These are phyloP conservation scores for Scaptomyza reducta DNA, from an alignment of 2,888 invertebrate species.

Conservation along the genomic window DNA sequence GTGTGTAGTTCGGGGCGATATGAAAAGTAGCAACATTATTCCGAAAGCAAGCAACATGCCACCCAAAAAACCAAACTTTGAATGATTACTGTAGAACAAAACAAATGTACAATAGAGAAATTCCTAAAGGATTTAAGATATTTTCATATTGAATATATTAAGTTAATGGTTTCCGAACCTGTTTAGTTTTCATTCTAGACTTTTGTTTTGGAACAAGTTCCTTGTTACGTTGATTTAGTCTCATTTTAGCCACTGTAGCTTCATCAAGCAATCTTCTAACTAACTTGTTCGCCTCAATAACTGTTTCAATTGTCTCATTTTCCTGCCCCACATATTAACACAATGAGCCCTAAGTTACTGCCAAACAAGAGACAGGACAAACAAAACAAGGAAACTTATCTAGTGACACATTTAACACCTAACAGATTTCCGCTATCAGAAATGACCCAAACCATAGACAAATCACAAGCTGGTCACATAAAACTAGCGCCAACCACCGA, in stretches of 20 bases:
- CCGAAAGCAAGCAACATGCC: slow-evolving; percentile 7
- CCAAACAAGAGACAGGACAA: not conserved
- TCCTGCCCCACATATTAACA: slow-evolving; percentile 40
- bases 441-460: slow-evolving; percentile 41
- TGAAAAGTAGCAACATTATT: slow-evolving; percentile 1
- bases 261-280: not conserved
- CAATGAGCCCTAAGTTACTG: slow-evolving; percentile 34
- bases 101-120: slow-evolving; percentile 5
- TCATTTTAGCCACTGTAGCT: not conserved
- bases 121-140: not conserved
- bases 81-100: slow-evolving; percentile 2
- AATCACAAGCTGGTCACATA: slow-evolving; percentile 62
- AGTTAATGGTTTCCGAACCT: not conserved
- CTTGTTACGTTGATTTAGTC: too few relatives aligned
- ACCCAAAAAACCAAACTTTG: slow-evolving; percentile 16
- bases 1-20: slow-evolving; percentile 3
- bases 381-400: slow-evolving; percentile 13
- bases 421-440: slow-evolving; percentile 73
- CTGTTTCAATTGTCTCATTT: slow-evolving; percentile 60
- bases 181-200: too few relatives aligned
- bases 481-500: slow-evolving; percentile 41
- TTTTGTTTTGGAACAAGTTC: too few relatives aligned
- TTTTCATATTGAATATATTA: not conserved
- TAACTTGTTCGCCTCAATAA: not conserved
- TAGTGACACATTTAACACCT: slow-evolving; percentile 66